These are phyloP conservation scores for Scrobipalpa costella DNA, from an alignment of 2,888 invertebrate genomes.

Conservation along the genomic window DNA sequence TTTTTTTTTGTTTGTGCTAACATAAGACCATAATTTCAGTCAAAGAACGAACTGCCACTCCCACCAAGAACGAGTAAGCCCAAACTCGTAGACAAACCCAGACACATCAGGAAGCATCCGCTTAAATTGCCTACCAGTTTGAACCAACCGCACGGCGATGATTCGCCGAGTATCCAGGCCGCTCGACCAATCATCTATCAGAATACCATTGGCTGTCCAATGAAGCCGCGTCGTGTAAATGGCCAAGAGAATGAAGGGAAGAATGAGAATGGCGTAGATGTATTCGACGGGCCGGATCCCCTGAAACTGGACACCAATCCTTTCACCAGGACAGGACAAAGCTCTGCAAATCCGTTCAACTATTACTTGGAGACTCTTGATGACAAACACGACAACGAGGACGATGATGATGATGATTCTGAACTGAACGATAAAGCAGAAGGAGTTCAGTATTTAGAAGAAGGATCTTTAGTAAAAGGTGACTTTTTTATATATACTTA, in stretches of 20 bases:
- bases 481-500: no score
- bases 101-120: slow-evolving; percentile 67
- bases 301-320: slow-evolving; percentile 54
- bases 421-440: slow-evolving; percentile 30
- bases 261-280: slow-evolving; percentile 42
- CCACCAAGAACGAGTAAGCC: slow-evolving; percentile 65
- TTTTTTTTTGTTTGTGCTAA: slow-evolving; percentile 3
- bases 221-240: slow-evolving; percentile 28
- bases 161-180: slow-evolving; percentile 24
- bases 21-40: slow-evolving; percentile 42
- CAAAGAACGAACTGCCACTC: slow-evolving; percentile 56
- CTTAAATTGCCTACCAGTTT: slow-evolving; percentile 46
- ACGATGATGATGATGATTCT: slow-evolving; percentile 21
- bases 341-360: slow-evolving; percentile 52
- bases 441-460: slow-evolving; percentile 46
- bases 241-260: slow-evolving; percentile 10
- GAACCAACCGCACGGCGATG: not conserved
- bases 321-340: slow-evolving; percentile 44
- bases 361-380: slow-evolving; percentile 38
- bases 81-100: slow-evolving; percentile 62
- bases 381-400: not conserved
- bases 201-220: slow-evolving; percentile 49
- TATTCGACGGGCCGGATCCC: slow-evolving; percentile 49
- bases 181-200: slow-evolving; percentile 56
- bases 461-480: slow-evolving; percentile 60